phyloP scores from a whole-genome alignment of 2,888 invertebrate species.

The Cyaniris semiargus region DNA sequence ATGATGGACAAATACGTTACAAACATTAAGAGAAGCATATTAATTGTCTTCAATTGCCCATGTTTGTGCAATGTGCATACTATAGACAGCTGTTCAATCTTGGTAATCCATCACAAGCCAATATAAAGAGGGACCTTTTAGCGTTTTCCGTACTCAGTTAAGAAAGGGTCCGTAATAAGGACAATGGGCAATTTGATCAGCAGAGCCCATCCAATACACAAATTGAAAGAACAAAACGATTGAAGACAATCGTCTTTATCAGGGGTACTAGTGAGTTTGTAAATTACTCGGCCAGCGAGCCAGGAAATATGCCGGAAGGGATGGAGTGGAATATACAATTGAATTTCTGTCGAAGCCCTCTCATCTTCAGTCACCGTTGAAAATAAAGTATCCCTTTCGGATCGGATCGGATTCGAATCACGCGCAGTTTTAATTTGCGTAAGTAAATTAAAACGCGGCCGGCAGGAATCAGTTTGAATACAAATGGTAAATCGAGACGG shows the following conservation, averaged over 20 bases:
- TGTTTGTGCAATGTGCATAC: background rate
- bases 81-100: background rate
- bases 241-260: conserved; percentile 56
- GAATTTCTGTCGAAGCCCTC: conserved; percentile 50
- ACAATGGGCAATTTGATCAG: conserved; percentile 35
- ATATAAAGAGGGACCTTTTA: background rate
- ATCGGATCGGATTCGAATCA: conserved; percentile 70
- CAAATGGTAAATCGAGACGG: conserved; percentile 73
- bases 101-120: background rate
- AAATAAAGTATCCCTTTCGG: conserved; percentile 69
- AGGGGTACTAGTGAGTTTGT: conserved; percentile 58
- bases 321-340: conserved; percentile 51
- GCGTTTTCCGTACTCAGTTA: conserved; percentile 12
- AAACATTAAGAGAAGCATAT: background rate
- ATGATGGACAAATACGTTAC: background rate
- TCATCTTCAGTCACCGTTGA: conserved; percentile 73
- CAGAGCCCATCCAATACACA: conserved; percentile 41
- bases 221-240: conserved; percentile 57
- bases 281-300: conserved; percentile 54
- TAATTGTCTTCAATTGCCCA: background rate
- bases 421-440: conserved; percentile 77
- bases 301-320: conserved; percentile 49
- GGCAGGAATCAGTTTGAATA: conserved; percentile 69
- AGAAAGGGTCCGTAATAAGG: conserved; percentile 11
- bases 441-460: conserved; percentile 80